These are phyloP conservation scores for Brachionus manjavacas DNA, from an alignment of 1,140 invertebrate genomes.

Conservation along the genomic window DNA sequence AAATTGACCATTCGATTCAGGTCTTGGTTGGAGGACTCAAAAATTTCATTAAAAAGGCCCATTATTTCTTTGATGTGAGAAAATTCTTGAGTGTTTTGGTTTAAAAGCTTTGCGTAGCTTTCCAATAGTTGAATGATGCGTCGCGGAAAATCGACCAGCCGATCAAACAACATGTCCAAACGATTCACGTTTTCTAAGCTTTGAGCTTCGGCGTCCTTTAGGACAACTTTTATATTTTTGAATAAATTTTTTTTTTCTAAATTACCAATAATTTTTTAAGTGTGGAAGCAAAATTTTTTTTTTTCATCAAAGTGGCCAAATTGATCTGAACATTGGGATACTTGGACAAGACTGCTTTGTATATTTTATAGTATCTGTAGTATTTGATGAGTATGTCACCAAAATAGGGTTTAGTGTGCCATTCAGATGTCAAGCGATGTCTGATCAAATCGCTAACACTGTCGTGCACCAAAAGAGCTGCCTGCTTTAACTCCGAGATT, in stretches of 20 bases:
- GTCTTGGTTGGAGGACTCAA: slow-evolving; percentile 9
- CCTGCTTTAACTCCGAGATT: neutral
- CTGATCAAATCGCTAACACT: neutral
- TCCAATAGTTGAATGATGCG: slow-evolving; percentile 17
- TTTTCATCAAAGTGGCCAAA: slow-evolving; percentile 15
- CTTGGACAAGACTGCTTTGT: neutral
- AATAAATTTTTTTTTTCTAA: neutral
- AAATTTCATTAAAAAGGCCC: slow-evolving; percentile 1
- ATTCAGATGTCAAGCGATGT: neutral
- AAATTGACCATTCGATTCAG: slow-evolving; percentile 26
- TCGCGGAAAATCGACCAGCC: slow-evolving; percentile 32
- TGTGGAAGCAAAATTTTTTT: slow-evolving; percentile 20
- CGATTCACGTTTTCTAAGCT: slow-evolving; percentile 13
- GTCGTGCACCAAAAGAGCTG: neutral
- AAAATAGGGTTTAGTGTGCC: slow-evolving; percentile 14
- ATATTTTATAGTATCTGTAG: slow-evolving; percentile 15
- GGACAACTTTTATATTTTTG: neutral
- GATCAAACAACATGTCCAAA: slow-evolving; percentile 28
- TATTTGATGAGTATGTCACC: slow-evolving; percentile 22
- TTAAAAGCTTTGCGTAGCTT: slow-evolving; percentile 19
- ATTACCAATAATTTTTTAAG: slow-evolving; percentile 30
- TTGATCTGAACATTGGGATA: neutral
- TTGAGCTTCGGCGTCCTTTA: neutral
- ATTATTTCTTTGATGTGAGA: neutral
- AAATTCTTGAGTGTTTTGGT: neutral